These are phyloP conservation scores for Paramuricea clavata DNA, from an alignment of 92 coral and sea anemone genomes.

Conservation along the genomic window DNA sequence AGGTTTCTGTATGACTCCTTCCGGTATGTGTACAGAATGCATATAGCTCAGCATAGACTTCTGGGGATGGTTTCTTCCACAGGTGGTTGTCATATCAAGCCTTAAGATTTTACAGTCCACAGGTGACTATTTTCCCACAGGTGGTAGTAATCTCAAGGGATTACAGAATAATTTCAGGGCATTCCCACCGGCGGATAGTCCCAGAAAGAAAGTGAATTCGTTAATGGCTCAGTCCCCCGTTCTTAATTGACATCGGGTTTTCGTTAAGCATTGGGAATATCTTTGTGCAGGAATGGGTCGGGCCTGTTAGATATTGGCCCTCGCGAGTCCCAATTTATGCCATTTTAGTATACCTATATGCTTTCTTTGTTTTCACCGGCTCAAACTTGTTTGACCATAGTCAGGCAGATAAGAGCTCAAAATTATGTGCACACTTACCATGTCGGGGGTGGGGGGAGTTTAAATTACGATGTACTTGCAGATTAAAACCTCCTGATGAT, in stretches of 20 bases:
- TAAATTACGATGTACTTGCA: too few relatives aligned
- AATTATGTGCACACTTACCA: too few relatives aligned
- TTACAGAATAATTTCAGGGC: neutral
- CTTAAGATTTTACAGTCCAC: neutral
- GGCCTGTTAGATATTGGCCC: neutral
- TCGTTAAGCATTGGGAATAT: neutral
- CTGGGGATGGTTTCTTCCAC: slow-evolving; percentile 51
- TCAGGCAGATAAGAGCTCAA: too few relatives aligned
- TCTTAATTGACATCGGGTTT: neutral
- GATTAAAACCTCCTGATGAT: too few relatives aligned
- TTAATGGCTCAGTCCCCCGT: neutral
- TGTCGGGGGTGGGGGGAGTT: too few relatives aligned
- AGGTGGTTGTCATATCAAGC: slow-evolving; percentile 8
- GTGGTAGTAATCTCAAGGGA: neutral
- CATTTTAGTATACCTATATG: neutral
- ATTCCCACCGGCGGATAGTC: slow-evolving; percentile 18
- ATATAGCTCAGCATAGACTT: slow-evolving; percentile 17
- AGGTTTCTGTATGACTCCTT: too few relatives aligned
- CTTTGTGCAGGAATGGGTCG: neutral
- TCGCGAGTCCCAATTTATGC: neutral
- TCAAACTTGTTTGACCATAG: slow-evolving; percentile 36
- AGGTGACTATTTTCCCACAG: slow-evolving; percentile 37
- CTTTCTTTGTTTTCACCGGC: slow-evolving; percentile 56
- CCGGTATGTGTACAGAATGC: slow-evolving; percentile 44
- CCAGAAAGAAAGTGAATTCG: neutral